Percentiles rank a stretch among this genome's conserved stretches.
phyloP scores from a whole-genome alignment of 1,140 invertebrate species.

The Pinna nobilis region DNA sequence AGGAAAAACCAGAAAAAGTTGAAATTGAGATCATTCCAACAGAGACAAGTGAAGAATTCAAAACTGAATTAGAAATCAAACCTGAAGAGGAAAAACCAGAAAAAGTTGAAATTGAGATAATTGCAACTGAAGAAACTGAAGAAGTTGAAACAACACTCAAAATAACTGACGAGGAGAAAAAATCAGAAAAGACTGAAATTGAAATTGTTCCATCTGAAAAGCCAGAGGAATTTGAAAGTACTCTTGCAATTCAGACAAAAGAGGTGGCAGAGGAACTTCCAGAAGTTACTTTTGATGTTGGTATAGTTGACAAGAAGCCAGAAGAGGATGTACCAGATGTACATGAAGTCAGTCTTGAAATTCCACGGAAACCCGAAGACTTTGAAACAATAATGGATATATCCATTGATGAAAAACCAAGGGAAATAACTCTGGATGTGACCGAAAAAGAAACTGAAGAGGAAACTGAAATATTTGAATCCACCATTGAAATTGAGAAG shows the following conservation, averaged over 20 bases:
- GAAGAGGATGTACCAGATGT: conserved; percentile 22
- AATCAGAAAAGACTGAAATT: too few species aligned
- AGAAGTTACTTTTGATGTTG: conserved; percentile 31
- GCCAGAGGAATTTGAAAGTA: neutral
- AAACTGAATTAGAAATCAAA: conserved; percentile 17
- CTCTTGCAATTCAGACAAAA: neutral
- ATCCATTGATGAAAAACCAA: conserved; percentile 18
- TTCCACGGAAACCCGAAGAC: conserved; percentile 11
- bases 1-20: conserved; percentile 17
- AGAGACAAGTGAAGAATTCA: too few species aligned
- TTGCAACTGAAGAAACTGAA: neutral
- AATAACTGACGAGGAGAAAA: conserved; percentile 1
- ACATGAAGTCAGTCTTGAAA: conserved; percentile 23
- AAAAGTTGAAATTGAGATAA: conserved; percentile 22
- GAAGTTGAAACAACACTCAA: conserved; percentile 19
- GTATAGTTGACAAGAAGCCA: conserved; percentile 31
- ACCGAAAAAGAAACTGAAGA: conserved; percentile 27
- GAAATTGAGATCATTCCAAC: too few species aligned
- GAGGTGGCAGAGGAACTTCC: conserved; percentile 19
- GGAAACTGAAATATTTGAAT: conserved; percentile 32
- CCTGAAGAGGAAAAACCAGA: conserved; percentile 25
- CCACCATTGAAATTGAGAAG: conserved; percentile 26
- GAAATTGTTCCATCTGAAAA: neutral
- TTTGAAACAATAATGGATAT: neutral
- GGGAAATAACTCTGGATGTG: too few species aligned